Evolutionary conservation across 2,797 vertebrate species (phyloP).

Genomic region (Crypturellus tataupa): DNA sequence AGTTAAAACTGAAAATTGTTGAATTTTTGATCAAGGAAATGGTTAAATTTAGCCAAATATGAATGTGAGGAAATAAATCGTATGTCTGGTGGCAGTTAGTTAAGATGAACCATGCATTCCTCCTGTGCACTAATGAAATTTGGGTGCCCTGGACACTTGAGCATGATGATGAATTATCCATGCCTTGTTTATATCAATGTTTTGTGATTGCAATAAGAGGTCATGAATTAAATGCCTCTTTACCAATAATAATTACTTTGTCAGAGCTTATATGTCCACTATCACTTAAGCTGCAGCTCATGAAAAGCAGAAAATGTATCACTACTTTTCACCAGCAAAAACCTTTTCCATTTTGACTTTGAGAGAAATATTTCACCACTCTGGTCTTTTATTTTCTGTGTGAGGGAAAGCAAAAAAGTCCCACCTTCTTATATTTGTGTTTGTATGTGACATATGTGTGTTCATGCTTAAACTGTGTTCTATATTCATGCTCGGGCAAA

Average conservation of each 20-base stretch:
- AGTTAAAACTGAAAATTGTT: background rate
- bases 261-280: background rate
- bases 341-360: background rate
- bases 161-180: background rate
- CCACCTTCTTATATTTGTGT: background rate
- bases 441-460: background rate
- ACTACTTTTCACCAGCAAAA: background rate
- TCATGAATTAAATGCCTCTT: slow-evolving; percentile 17
- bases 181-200: background rate
- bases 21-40: background rate
- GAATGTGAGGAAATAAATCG: background rate
- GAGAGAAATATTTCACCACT: background rate
- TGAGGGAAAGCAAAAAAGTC: background rate
- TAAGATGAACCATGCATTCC: background rate
- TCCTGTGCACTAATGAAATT: background rate
- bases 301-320: background rate
- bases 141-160: background rate
- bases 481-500: background rate
- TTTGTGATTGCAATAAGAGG: background rate
- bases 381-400: background rate
- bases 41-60: background rate
- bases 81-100: background rate
- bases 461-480: background rate
- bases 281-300: background rate
- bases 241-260: slow-evolving; percentile 14